Percentiles rank a stretch among this genome's conserved stretches.
Conservation (phyloP, 2,113 vertebrate species). For the Dermatemys mawii region DNA sequence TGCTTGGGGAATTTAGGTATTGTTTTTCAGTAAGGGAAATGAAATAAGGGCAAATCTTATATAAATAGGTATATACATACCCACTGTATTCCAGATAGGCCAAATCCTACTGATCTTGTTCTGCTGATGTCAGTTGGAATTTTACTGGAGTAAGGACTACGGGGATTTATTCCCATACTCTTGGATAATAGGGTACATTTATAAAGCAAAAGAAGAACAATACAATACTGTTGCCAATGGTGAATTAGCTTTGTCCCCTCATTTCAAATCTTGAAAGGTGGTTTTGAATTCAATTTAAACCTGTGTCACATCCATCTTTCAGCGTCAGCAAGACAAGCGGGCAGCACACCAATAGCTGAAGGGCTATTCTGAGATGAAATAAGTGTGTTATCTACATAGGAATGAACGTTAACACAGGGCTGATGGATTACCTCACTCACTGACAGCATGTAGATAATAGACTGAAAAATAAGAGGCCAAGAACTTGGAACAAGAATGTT, state of each 20-base stretch:
- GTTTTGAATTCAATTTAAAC: neutral
- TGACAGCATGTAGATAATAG: neutral
- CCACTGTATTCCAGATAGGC: neutral
- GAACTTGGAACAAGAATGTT: neutral
- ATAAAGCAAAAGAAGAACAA: neutral
- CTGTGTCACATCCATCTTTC: neutral
- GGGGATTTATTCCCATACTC: neutral
- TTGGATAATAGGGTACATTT: neutral
- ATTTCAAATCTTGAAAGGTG: neutral
- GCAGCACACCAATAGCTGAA: neutral
- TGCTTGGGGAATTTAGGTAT: neutral
- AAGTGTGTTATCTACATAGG: neutral
- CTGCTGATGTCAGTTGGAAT: neutral
- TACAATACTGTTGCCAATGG: neutral
- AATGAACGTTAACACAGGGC: neutral
- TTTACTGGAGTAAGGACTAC: neutral
- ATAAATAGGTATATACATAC: rapidly evolving
- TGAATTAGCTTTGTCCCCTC: neutral
- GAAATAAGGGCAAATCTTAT: neutral
- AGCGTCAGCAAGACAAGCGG: neutral
- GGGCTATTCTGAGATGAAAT: neutral
- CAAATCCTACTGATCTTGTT: neutral
- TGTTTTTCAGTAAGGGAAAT: neutral
- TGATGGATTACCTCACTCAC: neutral
- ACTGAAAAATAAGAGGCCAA: constrained; percentile 5